Evolutionary conservation across 2,888 invertebrate species (phyloP), one percentile per base, ranked within the genome.

Genomic region (Fabriciana adippe): DNA sequence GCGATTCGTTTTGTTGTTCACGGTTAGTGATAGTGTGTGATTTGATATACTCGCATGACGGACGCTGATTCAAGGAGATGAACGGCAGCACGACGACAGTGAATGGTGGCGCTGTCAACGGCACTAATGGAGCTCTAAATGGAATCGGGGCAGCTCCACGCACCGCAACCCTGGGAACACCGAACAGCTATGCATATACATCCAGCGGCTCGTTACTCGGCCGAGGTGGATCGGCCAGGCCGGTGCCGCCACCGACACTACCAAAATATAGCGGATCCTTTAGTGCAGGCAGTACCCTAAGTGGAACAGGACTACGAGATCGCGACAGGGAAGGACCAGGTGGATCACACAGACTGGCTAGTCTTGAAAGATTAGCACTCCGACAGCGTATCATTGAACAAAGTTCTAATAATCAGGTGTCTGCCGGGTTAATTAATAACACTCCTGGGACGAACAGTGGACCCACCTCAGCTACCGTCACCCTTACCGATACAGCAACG

Each of bases 301-400:
- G 94, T 75, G 94, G 94, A 66, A 95, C 88, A 87, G 93, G 93
- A 65, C 86, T 94, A 56, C 89, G 95, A 69, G 94, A 94, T 77
- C 93, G 95, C 70, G 95, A 95, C 74, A 84, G 92, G 72, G 96
- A 96, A 80, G 94, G 95, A 76, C 91, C 94, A 73, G 95, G 95
- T 76, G 95, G 96, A 78, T 96, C 96, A 66, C 97, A 97, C 88
- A 93, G 95, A 73, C 93, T 97, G 77, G 96, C 97, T 66, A 97
- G 97, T 84, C 94, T 97, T 73, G 97, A 97, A 88, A 94, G 97
- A 83, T 93, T 97, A 81, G 97, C 97, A 57, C 94, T 96, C 76
- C 93, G 97, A 70, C 97, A 97, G 87, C 95, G 97, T 82, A 95
- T 97, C 79, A 95, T 96, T 81, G 97, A 96, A 82, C 95, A 95